Percentiles rank a stretch among this genome's conserved stretches.
Evolutionary conservation across 2,113 vertebrate species (phyloP).

Genomic region (Malurus alboscapulatus): DNA sequence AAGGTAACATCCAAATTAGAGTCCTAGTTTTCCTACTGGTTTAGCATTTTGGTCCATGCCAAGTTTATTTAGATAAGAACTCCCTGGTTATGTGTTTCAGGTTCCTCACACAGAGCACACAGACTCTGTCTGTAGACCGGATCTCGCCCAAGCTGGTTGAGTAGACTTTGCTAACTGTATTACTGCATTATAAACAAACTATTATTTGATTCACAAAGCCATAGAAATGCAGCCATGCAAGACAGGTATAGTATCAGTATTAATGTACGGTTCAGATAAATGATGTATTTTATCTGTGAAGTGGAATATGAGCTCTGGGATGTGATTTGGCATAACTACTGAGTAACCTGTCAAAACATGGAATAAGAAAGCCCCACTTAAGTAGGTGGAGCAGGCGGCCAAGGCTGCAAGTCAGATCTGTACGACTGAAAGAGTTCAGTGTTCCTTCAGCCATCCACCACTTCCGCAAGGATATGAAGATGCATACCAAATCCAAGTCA

Average conservation of each 20-base stretch:
- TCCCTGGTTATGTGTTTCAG: neutral
- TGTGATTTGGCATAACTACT: neutral
- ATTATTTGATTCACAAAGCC: neutral
- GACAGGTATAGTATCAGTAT: neutral
- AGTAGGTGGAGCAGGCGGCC: neutral
- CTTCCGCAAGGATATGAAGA: neutral
- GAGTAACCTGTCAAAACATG: neutral
- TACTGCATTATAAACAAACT: neutral
- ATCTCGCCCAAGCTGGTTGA: neutral
- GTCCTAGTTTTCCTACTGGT: neutral
- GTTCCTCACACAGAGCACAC: neutral
- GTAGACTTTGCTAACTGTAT: neutral
- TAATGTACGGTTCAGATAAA: neutral
- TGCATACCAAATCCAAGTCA: neutral
- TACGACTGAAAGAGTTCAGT: neutral
- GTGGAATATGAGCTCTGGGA: neutral
- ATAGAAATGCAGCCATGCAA: neutral
- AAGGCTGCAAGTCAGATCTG: neutral
- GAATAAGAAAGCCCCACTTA: neutral
- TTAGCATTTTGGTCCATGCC: neutral
- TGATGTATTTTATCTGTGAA: neutral
- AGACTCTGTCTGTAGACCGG: rapidly evolving
- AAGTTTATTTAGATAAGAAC: neutral
- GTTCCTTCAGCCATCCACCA: neutral
- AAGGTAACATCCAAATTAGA: neutral